Conservation (phyloP, 2,797 vertebrate species). For the Cossypha heuglini region DNA sequence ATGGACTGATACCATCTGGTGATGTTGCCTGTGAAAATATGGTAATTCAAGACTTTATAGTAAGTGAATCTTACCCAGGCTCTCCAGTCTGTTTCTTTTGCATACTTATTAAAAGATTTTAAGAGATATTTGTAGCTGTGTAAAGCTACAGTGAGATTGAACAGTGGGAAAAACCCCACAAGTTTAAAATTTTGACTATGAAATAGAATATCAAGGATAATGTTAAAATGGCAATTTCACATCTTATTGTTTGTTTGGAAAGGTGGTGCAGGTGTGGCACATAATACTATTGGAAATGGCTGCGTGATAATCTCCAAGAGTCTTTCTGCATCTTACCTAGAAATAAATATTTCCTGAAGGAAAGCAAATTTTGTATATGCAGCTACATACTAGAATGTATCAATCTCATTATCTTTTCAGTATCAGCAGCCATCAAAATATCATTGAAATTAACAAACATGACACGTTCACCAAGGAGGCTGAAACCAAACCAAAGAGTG, state of each 20-base stretch:
- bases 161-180: accelerated
- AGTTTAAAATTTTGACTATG: neutral
- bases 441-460: neutral
- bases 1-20: neutral
- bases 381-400: neutral
- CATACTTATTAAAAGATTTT: neutral
- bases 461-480: neutral
- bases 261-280: neutral
- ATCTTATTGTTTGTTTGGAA: neutral
- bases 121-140: neutral
- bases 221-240: neutral
- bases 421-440: neutral
- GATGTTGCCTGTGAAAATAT: neutral
- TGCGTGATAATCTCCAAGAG: neutral
- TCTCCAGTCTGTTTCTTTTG: neutral
- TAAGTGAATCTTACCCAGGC: neutral
- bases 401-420: neutral
- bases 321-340: neutral
- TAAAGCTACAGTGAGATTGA: neutral
- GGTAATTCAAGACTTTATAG: slow-evolving; percentile 49
- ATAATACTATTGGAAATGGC: neutral
- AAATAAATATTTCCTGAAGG: neutral
- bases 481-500: neutral
- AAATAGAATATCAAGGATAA: neutral
- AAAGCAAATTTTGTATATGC: neutral